Evolutionary conservation across 2,888 invertebrate genomes (phyloP).

Genomic region (Pseudoips prasinana): DNA sequence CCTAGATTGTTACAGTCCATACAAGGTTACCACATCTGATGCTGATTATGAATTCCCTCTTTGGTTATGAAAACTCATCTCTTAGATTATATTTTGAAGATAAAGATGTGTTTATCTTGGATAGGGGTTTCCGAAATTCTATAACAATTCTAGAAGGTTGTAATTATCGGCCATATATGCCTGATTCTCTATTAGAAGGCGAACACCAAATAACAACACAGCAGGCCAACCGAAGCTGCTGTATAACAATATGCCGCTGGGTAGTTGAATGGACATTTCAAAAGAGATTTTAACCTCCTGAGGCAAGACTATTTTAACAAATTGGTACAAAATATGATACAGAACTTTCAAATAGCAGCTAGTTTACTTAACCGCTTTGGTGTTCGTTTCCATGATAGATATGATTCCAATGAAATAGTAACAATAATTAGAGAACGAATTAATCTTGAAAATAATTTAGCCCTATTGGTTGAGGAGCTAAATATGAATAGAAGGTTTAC

Average conservation of each 20-base stretch:
- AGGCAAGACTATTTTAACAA: conserved; percentile 1
- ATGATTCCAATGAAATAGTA: conserved; percentile 1
- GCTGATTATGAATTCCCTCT: not conserved
- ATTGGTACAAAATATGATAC: conserved; percentile 4
- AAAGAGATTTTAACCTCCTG: conserved; percentile 1
- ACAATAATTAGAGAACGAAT: conserved; percentile 1
- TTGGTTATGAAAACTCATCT: not conserved
- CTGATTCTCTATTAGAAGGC: not conserved
- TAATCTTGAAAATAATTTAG: conserved; percentile 1
- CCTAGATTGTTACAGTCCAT: no score
- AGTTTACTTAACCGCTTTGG: conserved; percentile 9
- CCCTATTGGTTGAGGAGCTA: not conserved
- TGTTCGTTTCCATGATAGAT: conserved; percentile 5
- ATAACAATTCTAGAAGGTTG: not conserved
- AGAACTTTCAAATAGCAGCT: conserved; percentile 5
- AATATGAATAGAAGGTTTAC: conserved; percentile 1
- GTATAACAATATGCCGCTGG: conserved; percentile 1
- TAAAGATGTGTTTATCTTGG: conserved; percentile 1
- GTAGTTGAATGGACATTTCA: conserved; percentile 1
- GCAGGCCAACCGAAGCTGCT: conserved; percentile 1
- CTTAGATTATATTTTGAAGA: not conserved
- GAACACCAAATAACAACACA: conserved; percentile 1
- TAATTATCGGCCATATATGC: not conserved
- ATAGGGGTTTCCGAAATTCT: not conserved
- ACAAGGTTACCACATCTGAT: not conserved